phyloP scores from a whole-genome alignment of 2,888 invertebrate genomes.

The Drosophila dives region DNA sequence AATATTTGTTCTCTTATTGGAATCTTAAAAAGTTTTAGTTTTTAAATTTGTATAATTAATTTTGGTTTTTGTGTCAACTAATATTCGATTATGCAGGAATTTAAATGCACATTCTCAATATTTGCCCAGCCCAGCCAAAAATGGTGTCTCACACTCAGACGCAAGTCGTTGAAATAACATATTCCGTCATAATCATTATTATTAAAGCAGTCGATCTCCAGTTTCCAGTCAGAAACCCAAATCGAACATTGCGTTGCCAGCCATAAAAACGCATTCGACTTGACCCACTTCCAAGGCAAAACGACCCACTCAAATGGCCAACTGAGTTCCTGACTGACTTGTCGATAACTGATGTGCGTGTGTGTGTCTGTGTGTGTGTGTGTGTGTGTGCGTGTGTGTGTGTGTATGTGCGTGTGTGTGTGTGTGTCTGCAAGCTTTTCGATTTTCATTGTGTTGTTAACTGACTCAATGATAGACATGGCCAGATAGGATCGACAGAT shows the following conservation, averaged over 20 bases:
- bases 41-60: neutral
- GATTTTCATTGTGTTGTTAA: conserved; percentile 10
- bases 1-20: neutral
- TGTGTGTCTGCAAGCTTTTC: conserved; percentile 11
- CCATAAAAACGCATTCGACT: conserved; percentile 60
- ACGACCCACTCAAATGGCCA: conserved; percentile 56
- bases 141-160: conserved; percentile 20
- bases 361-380: neutral
- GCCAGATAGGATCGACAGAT: conserved; percentile 12
- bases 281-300: conserved; percentile 63
- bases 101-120: neutral
- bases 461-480: conserved; percentile 38
- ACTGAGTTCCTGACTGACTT: conserved; percentile 49
- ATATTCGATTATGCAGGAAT: neutral
- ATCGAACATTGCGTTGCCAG: conserved; percentile 18
- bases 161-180: conserved; percentile 10
- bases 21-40: neutral
- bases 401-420: neutral
- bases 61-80: neutral
- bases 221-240: conserved; percentile 28
- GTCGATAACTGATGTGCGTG: conserved; percentile 16
- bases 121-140: neutral
- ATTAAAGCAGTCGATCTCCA: conserved; percentile 31
- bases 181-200: conserved; percentile 41
- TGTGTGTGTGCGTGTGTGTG: neutral